These are phyloP conservation scores for Myotis myotis DNA, from an alignment of 2,797 vertebrate genomes.

Conservation along the genomic window DNA sequence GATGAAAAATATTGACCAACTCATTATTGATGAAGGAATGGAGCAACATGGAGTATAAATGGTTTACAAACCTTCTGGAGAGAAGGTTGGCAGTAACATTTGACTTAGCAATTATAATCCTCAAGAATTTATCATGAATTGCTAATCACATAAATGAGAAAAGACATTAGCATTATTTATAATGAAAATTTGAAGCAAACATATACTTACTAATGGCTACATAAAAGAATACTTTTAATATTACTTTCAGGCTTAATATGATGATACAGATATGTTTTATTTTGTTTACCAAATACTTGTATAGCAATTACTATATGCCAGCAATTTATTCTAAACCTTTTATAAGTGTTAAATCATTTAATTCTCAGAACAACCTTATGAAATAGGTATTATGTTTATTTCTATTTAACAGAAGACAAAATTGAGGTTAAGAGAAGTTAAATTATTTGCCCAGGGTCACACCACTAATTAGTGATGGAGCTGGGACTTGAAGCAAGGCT, in stretches of 20 bases:
- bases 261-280: neutral
- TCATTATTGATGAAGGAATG: neutral
- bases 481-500: neutral
- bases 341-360: neutral
- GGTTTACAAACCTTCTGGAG: neutral
- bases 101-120: neutral
- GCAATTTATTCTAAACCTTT: neutral
- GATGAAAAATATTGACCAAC: neutral
- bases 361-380: neutral
- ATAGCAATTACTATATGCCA: neutral
- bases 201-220: neutral
- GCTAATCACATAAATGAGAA: slow-evolving; percentile 19
- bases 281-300: neutral
- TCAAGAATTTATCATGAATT: neutral
- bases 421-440: neutral
- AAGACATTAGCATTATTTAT: neutral
- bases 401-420: neutral
- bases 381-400: neutral
- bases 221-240: slow-evolving; percentile 6
- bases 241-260: neutral
- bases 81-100: neutral
- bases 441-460: neutral
- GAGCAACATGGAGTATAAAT: neutral
- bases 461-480: neutral
- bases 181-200: neutral